Base-by-base conservation (phyloP, 1,140 invertebrate genomes). In the Drosophila pectinifera region DNA sequence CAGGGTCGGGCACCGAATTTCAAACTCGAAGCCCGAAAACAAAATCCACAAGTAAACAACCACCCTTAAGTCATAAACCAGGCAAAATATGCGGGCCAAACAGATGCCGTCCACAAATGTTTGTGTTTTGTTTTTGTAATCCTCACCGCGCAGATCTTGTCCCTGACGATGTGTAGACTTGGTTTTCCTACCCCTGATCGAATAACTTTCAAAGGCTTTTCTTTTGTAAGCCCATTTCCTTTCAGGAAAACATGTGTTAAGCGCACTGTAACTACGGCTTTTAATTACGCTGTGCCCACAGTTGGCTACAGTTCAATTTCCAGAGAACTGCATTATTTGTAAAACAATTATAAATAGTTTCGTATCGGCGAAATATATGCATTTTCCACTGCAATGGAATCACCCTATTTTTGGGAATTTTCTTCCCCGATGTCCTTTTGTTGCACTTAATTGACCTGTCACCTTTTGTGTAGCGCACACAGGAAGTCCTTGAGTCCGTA, bases 391-490 rank as follows among this genome's bases (percentile, higher is more conserved):
- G 24, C 4, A 42, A 22, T 13, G 3, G 10, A 39, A 24, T 41
- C n/a, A n/a, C n/a, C 45, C n/a, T 16, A 13, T 45, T 28, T n/a
- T 3, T 13, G 5, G 11, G 11, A 18, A 6, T 7, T 1, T 14
- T 18, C 31, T 2, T n/a, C 13, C 4, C 10, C 5, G 16, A 31
- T 31, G n/a, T 18, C 13, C 20, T 22, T 48, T 4, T 3, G 11
- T n/a, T 8, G 31, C 22, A 46, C 14, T 16, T 2, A 38, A 58
- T 16, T n/a, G 16, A 61, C 24, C 26, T 42, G 26, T 16, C 24
- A 24, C n/a, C 11, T 31, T 22, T 11, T 16, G 43, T 38, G 63
- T 49, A 65, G 53, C 18, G 34, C 13, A 49, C 46, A 39, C 58
- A 26, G 58, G 16, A 24, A 28, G 42, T 26, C 34, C 36, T 56